Base-by-base conservation (phyloP, 2,797 vertebrate species). In the Cheirogaleus major region DNA sequence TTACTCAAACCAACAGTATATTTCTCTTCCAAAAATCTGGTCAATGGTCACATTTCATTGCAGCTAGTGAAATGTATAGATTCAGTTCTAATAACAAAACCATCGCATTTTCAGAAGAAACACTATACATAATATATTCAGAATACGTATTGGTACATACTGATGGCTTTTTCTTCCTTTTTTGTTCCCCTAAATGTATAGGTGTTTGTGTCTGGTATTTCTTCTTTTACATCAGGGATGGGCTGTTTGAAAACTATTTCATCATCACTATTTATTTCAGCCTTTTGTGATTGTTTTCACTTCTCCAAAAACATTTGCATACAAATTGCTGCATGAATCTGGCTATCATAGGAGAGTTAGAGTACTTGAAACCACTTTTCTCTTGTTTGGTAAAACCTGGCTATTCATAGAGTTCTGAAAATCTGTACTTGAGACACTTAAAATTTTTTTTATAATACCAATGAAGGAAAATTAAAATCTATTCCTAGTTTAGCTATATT, bases 381-480 rank as follows among this genome's bases (percentile, higher is more conserved):
- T 27, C 27, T 75, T 50, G 8, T 84, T 75, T 73, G 20, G 23
- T 59, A n/a, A 87, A 87, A 25, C 22, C 2, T 92, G 57, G 2
- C 15, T 80, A 69, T 75, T 61, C 67, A 84, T 30, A 12, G 32
- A 80, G 32, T 73, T 76, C 43, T 88, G 72, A 61, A n/a, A 38
- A 69, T 18, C 12, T 50, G 23, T 57, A 0, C n/a, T 61, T 76
- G 15, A 67, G 73, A 48, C 13, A 41, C 10, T 41, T 55, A 5
- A 27, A 61, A 11, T 14, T 92, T 52, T 95, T 50, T n/a, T 20
- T 43, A 12, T 52, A 80, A 89, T 69, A 80, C 20, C 27, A 99
- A 99, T 98, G 99, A 99, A 0, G 99, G 99, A 96, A 99, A 99
- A 91, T 99, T 99, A 0, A 99, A 99, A 18, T 99, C 91, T 0